Conservation (phyloP, 2,113 vertebrate species). For the Phodopus roborovskii region DNA sequence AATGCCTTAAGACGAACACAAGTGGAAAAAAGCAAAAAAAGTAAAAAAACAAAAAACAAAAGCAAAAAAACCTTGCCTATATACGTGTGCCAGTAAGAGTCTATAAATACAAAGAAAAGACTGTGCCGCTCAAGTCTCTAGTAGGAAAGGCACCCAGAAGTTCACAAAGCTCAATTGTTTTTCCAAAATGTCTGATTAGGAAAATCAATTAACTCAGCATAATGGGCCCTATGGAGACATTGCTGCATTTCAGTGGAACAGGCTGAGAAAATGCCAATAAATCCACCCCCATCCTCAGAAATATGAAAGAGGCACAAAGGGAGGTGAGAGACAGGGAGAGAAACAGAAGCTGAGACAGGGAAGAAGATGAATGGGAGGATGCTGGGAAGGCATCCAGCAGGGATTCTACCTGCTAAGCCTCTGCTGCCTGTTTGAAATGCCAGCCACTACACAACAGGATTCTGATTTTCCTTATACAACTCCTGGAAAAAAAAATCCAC, state of each 20-base stretch:
- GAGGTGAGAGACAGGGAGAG: background rate
- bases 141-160: slow-evolving; percentile 42
- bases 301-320: background rate
- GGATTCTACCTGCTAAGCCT: background rate
- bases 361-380: background rate
- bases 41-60: too few relatives aligned
- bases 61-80: background rate
- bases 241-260: slow-evolving; percentile 46
- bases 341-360: background rate
- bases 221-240: slow-evolving; percentile 17
- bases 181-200: slow-evolving; percentile 50
- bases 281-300: background rate
- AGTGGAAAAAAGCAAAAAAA: background rate
- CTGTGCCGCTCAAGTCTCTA: background rate
- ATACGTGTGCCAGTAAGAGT: background rate
- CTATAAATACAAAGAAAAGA: slow-evolving; percentile 35
- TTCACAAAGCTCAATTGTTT: slow-evolving; percentile 55
- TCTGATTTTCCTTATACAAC: background rate
- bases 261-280: slow-evolving; percentile 37
- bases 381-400: background rate
- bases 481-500: background rate
- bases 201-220: slow-evolving; percentile 63
- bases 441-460: background rate
- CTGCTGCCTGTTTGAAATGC: background rate
- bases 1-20: background rate